phyloP scores from a whole-genome alignment of 2,797 vertebrate genomes.

The Eidolon dupreanum region DNA sequence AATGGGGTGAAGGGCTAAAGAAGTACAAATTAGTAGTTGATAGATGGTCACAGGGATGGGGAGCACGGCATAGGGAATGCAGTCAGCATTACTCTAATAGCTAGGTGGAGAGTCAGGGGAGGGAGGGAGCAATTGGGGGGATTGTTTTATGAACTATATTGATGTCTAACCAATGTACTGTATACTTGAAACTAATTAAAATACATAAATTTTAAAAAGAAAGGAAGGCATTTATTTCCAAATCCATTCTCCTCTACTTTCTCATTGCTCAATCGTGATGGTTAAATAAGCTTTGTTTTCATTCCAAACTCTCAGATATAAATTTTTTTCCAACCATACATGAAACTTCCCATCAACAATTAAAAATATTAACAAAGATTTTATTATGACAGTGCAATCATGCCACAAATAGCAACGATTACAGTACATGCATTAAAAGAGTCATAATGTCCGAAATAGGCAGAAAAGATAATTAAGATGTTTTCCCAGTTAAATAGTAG shows the following conservation, averaged over 20 bases:
- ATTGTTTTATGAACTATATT: no score
- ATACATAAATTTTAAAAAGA: no score
- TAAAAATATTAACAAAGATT: slow-evolving; percentile 59
- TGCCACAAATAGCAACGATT: slow-evolving; percentile 5
- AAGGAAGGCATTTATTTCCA: neutral
- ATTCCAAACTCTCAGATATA: neutral
- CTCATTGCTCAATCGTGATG: neutral
- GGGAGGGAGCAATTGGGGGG: no score
- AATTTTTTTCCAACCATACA: slow-evolving; percentile 42
- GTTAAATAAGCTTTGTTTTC: slow-evolving; percentile 56
- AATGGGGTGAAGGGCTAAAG: no score
- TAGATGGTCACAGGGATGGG: no score
- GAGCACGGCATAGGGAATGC: no score
- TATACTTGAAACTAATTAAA: no score
- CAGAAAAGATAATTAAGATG: slow-evolving; percentile 43
- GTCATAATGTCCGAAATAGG: slow-evolving; percentile 27
- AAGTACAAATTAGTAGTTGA: no score
- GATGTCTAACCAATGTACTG: no score
- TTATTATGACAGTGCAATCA: slow-evolving; percentile 30
- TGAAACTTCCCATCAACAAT: slow-evolving; percentile 29
- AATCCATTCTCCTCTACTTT: neutral
- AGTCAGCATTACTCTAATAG: no score
- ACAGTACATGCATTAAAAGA: slow-evolving; percentile 19
- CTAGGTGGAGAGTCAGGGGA: no score
- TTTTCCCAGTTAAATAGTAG: slow-evolving; percentile 19